A percentile compares a stretch with the other conserved stretches of the same genome.
Conservation (phyloP, 2,888 invertebrate genomes). For the Limnephilus marmoratus region DNA sequence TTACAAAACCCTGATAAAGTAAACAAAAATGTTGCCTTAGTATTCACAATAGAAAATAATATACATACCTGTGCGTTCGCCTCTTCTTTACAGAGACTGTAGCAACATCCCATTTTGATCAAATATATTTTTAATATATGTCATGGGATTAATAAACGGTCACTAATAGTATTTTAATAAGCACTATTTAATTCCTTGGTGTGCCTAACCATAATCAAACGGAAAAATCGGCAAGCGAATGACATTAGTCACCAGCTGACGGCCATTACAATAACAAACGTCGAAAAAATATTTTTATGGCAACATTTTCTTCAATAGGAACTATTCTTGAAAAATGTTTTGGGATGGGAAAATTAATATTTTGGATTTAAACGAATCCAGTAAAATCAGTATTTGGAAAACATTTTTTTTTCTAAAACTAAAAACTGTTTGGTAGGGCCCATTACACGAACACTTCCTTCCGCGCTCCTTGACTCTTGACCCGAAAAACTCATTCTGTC, state of each 20-base stretch:
- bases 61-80: conserved; percentile 79
- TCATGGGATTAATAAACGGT: conserved; percentile 42
- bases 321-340: conserved; percentile 13
- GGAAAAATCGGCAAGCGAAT: conserved; percentile 20
- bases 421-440: too few species aligned
- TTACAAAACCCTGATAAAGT: background rate
- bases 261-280: conserved; percentile 56
- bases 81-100: conserved; percentile 85
- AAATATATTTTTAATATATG: conserved; percentile 8
- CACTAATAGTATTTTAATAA: conserved; percentile 14
- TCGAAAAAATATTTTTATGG: conserved; percentile 17
- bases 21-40: background rate
- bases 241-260: conserved; percentile 61
- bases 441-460: too few species aligned
- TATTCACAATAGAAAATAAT: background rate
- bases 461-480: too few species aligned
- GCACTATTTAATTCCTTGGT: background rate
- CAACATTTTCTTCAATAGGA: background rate
- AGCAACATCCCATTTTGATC: conserved; percentile 83
- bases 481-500: too few species aligned
- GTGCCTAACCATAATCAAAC: conserved; percentile 40
- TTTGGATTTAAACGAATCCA: too few species aligned
- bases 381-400: too few species aligned
- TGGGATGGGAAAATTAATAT: background rate
- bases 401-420: too few species aligned